Conservation (phyloP, 1,140 invertebrate genomes). For the Drosophila busckii region DNA sequence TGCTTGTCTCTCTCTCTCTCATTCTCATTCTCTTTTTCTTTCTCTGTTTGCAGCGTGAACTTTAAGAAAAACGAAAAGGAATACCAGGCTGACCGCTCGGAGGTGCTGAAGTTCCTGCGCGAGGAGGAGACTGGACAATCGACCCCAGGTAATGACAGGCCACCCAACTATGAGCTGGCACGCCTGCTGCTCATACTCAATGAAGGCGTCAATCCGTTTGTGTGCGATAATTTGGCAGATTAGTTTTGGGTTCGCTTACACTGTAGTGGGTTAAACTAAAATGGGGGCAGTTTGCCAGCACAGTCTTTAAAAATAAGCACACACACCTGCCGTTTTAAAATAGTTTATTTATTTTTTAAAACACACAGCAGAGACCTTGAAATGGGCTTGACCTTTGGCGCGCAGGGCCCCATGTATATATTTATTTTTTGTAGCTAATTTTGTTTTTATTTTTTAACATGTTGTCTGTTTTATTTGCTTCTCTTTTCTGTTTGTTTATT, state of each 20-base stretch:
- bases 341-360: constrained; percentile 58
- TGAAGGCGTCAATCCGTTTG: constrained; percentile 52
- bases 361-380: constrained; percentile 60
- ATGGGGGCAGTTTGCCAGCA: constrained; percentile 38
- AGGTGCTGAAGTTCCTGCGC: constrained; percentile 94
- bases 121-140: constrained; percentile 91
- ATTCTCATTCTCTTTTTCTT: constrained; percentile 2
- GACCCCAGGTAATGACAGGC: constrained; percentile 86
- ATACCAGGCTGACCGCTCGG: constrained; percentile 91
- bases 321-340: constrained; percentile 1
- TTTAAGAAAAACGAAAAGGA: constrained; percentile 97
- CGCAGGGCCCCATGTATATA: neutral
- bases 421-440: constrained; percentile 11
- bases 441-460: constrained; percentile 15
- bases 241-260: too few relatives aligned
- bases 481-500: constrained; percentile 27
- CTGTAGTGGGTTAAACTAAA: too few relatives aligned
- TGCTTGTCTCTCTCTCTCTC: too few relatives aligned
- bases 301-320: constrained; percentile 15
- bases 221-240: constrained; percentile 38
- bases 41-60: constrained; percentile 86
- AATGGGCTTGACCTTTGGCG: constrained; percentile 3
- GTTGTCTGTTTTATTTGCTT: constrained; percentile 27
- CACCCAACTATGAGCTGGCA: constrained; percentile 61
- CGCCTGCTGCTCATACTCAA: constrained; percentile 58